Conservation (phyloP, 2,113 vertebrate genomes). For the Xiphophorus maculatus region DNA sequence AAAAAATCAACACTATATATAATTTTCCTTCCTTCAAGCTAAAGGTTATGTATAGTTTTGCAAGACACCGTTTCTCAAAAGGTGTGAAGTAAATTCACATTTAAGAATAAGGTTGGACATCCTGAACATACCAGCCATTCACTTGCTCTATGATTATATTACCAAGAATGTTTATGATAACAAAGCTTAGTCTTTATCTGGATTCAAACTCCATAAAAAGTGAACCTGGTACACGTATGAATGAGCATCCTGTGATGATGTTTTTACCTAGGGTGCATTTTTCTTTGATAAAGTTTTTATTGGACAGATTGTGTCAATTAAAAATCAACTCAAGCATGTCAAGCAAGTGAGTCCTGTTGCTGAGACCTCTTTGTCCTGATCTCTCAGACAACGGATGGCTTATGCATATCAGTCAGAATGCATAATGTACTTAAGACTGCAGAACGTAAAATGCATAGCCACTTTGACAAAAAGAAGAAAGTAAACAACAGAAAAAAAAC, state of each 20-base stretch:
- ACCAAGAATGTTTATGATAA: neutral
- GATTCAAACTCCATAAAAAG: too few species aligned
- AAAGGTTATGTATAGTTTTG: neutral
- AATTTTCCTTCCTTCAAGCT: neutral
- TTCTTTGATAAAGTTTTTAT: neutral
- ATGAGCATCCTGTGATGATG: neutral
- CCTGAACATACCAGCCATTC: neutral
- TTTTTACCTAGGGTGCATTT: neutral
- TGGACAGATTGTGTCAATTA: slow-evolving; percentile 46
- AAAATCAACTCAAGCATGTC: slow-evolving; percentile 73
- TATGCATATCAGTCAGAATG: slow-evolving; percentile 78
- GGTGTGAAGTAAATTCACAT: neutral
- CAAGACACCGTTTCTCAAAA: neutral
- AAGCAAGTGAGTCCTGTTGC: slow-evolving; percentile 49
- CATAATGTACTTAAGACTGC: slow-evolving; percentile 77
- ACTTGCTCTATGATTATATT: neutral
- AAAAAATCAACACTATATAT: neutral
- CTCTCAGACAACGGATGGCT: slow-evolving; percentile 48
- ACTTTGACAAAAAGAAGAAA: slow-evolving; percentile 61
- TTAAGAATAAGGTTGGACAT: neutral
- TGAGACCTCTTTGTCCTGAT: slow-evolving; percentile 58
- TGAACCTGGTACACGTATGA: too few species aligned
- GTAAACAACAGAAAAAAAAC: slow-evolving; percentile 58
- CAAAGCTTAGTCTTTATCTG: neutral
- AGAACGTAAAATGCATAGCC: slow-evolving; percentile 77